Evolutionary conservation across 2,797 vertebrate species (phyloP), one percentile per base, ranked within the genome.

Genomic region (Sebastes taczanowskii): DNA sequence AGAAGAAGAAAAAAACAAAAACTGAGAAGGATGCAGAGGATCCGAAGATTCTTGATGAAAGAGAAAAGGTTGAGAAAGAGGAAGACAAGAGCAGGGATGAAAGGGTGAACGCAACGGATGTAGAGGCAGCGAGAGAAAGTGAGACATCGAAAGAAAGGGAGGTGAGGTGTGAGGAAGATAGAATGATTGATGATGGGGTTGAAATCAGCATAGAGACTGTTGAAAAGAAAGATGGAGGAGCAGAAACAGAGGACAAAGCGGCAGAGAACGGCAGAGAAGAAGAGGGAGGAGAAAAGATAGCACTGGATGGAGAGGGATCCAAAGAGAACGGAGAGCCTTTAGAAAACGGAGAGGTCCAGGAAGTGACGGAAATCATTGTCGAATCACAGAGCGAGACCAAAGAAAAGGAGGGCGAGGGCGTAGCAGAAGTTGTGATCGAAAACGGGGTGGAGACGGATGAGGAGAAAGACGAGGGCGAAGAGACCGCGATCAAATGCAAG

Each of bases 1-100:
- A 95, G 77, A 96, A 93, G 91, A 95, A 95, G 80, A 93, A 92
- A n/a, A 89, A 82, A 23, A 70, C 85, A 3, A 86, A 88, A 18
- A 53, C 4, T 0, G 94, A 93, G 71, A 94, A 92, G 67, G 95
- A 95, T 10, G 70, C 56, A 0, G 93, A 94, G 13, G 93, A 95
- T 59, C 71, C 86, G 34, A 96, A 92, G 85, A 89, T 86, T 32
- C 11, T 65, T 1, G 89, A 94, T 3, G 90, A 91, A 18, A 72
- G 49, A 64, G 91, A 88, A 52, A 92, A 84, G 22, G 73, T 6
- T 5, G 88, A 77, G 27, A 87, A 60, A 46, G 86, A 88, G 27
- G 89, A 86, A 11, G 83, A 71, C 8, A 78, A 73, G 32, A 82
- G 61, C 7, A 27, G 34, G 56, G 84, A 70, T 25, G 86, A 85